Evolutionary conservation across 1,140 invertebrate species (phyloP), one percentile per base, ranked within the genome.

Genomic region (Pinna nobilis): DNA sequence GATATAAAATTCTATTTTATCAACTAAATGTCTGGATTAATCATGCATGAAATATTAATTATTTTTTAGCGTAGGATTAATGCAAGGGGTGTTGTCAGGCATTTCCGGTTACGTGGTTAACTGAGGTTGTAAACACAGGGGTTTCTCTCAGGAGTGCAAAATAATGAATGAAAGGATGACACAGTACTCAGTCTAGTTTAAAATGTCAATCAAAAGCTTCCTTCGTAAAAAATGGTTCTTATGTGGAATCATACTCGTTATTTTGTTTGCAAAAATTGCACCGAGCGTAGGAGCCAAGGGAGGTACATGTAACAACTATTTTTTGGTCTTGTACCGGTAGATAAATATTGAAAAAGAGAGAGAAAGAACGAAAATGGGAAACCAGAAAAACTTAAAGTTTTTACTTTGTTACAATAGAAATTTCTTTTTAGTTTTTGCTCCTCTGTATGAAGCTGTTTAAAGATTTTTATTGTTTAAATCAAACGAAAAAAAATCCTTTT

Each of bases 231-330:
- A 85, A 33, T 85, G 82, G 82, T 85, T 85, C 53, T 44, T 85
- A 11, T 50, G 75, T 39, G 84, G 83, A 28, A 81, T 86, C 53
- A 28, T 85, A 33, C 15, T 84, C 53, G 79, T 78, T 11, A 86
- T 86, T 47, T 15, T 77, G 15, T 32, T 80, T 44, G 84, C 84
- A 13, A 79, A 76, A 59, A 20, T 79, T 18, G 67, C 55, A 18
- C 84, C 84, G 15, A 60, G 60, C 39, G 77, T 86, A 28, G 84
- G 84, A n/a, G 35, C 61, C 13, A 82, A 81, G 74, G 84, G 83
- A 79, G 84, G 84, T 86, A n/a, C n/a, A n/a, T n/a, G n/a, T n/a
- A n/a, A 66, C 32, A 28, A n/a, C n/a, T n/a, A n/a, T n/a, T n/a
- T n/a, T n/a, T n/a, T n/a, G n/a, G n/a, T n/a, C n/a, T n/a, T n/a